A percentile compares a stretch with the other conserved stretches of the same genome.
Conservation (phyloP, 2,888 invertebrate genomes). For the Dicyrtomina minuta region DNA sequence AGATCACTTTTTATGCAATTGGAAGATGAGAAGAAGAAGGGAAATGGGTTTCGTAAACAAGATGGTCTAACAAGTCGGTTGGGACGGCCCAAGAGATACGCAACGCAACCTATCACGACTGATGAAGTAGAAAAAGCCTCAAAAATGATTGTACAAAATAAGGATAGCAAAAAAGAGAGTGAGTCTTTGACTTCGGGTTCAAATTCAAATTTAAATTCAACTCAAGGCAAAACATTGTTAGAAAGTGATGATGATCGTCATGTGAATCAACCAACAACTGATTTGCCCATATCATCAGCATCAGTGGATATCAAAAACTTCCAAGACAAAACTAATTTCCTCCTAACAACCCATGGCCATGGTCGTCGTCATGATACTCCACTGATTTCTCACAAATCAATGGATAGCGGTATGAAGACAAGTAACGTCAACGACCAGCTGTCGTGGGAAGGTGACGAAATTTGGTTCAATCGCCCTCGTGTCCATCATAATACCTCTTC, state of each 20-base stretch:
- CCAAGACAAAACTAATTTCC: slow-evolving; percentile 8
- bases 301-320: background rate
- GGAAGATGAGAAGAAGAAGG: slow-evolving; percentile 37
- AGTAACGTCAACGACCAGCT: slow-evolving; percentile 21
- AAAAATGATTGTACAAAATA: slow-evolving; percentile 23
- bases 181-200: slow-evolving; percentile 13
- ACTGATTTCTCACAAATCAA: slow-evolving; percentile 18
- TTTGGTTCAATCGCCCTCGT: background rate
- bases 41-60: background rate
- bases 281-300: slow-evolving; percentile 12
- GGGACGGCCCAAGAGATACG: slow-evolving; percentile 59
- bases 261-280: background rate
- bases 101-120: slow-evolving; percentile 72
- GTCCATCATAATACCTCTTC: background rate
- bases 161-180: slow-evolving; percentile 10
- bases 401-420: slow-evolving; percentile 16
- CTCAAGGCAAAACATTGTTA: slow-evolving; percentile 1
- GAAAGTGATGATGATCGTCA: slow-evolving; percentile 12
- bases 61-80: background rate
- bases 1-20: slow-evolving; percentile 42
- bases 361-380: slow-evolving; percentile 4
- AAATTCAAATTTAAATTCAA: no score
- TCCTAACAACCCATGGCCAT: no score
- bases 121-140: slow-evolving; percentile 64
- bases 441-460: slow-evolving; percentile 12